Evolutionary conservation across 2,888 invertebrate genomes (phyloP).

Genomic region (Bimastos eiseni): DNA sequence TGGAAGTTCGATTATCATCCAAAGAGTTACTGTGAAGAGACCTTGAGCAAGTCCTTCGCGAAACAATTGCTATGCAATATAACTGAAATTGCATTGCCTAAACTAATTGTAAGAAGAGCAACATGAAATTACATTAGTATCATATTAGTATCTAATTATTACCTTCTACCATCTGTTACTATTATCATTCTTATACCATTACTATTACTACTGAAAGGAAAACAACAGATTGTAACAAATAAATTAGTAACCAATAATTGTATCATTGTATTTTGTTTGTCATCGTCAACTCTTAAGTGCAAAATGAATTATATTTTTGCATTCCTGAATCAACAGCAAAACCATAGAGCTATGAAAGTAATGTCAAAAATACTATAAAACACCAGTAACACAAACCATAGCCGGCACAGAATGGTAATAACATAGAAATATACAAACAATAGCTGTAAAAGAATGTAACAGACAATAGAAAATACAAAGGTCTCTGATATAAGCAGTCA

Average conservation of each 20-base stretch:
- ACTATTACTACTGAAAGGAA: neutral
- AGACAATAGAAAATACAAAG: neutral
- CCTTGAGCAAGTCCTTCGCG: no score
- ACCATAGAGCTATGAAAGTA: neutral
- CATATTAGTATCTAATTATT: no score
- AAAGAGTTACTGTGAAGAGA: no score
- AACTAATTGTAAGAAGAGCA: no score
- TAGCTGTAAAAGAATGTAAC: neutral
- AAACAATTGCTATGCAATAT: no score
- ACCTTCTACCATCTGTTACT: no score
- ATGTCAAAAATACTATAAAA: neutral
- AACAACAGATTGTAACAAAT: neutral
- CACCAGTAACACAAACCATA: neutral
- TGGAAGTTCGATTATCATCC: no score
- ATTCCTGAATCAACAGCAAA: neutral
- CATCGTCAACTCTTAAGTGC: neutral
- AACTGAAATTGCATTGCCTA: no score
- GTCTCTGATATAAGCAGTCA: constrained; percentile 41
- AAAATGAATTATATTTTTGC: neutral
- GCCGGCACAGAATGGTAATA: neutral
- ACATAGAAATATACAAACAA: neutral
- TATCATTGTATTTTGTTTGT: neutral
- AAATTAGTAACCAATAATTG: neutral
- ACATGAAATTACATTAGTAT: no score
- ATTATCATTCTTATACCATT: neutral